Conservation (phyloP, 2,888 invertebrate species). For the Steinernema scapterisci region DNA sequence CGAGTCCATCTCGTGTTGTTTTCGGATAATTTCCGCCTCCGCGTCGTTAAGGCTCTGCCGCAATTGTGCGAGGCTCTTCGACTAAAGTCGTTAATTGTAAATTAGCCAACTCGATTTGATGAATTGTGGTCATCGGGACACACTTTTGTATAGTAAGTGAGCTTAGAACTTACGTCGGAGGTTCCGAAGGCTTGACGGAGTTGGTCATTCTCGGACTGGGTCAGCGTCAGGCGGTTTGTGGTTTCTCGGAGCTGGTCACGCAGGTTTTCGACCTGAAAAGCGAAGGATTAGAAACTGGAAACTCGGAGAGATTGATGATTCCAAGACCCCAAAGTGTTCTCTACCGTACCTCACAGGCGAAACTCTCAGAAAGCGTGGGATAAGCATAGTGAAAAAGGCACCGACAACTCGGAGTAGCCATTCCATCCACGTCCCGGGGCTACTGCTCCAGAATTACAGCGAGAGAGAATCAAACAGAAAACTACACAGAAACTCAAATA, state of each 20-base stretch:
- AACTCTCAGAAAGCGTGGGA: conserved; percentile 38
- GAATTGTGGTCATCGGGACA: neutral
- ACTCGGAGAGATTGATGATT: neutral
- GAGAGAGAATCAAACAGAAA: neutral
- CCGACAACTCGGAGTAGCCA: conserved; percentile 34
- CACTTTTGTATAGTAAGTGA: neutral
- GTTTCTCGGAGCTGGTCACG: conserved; percentile 60
- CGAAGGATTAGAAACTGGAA: neutral
- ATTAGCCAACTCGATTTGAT: neutral
- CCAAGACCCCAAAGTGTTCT: neutral
- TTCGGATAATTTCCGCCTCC: conserved; percentile 56
- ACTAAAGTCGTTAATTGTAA: conserved; percentile 38
- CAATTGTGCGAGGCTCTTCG: conserved; percentile 45
- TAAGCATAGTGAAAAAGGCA: conserved; percentile 39
- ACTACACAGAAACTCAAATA: conserved; percentile 17
- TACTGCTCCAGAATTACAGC: neutral
- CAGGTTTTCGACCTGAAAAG: conserved; percentile 57
- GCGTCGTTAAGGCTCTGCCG: conserved; percentile 55
- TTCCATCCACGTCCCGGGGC: neutral
- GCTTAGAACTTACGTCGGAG: conserved; percentile 39
- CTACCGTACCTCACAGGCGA: conserved; percentile 38
- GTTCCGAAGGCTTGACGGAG: conserved; percentile 42
- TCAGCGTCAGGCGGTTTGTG: conserved; percentile 47
- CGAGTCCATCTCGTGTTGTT: conserved; percentile 57
- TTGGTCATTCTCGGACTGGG: conserved; percentile 52